Evolutionary conservation across 1,140 invertebrate genomes (phyloP), one percentile per base, ranked within the genome.

Genomic region (Sarcophaga bullata): DNA sequence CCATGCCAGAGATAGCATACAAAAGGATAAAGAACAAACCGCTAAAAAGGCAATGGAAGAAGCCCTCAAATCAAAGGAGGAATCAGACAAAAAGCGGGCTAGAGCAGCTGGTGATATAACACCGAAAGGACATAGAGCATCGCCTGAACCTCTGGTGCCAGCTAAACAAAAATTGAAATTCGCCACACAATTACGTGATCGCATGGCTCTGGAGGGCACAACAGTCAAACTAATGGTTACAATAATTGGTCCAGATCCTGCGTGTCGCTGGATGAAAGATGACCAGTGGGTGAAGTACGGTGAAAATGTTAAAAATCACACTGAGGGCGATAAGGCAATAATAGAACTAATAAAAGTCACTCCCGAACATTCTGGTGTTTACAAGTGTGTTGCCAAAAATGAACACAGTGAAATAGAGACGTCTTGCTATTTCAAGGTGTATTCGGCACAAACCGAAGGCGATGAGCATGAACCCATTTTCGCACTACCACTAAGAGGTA

Each of bases 221-320:
- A 91, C 93, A 52, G 93, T 96, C 1, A 95, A 95, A 87, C 91
- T 99, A 19, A 95, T 95, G 6, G 98, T 96, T 86, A 95, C 95
- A 68, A 93, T 98, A 0, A 92, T 98, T 85, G 96, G 96, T 47
- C 89, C 96, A 0, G 94, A 95, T 83, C 95, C 96, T 3, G 92
- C 92, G 62, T 92, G 98, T 3, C 93, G 94, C 82, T 98, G 97
- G 96, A 95, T 94, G 81, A 97, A 96, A 87, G 94, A 97, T 87
- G 94, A 94, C 8, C 89, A 93, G 81, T 90, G 87, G 85, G 68
- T 90, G 10, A 81, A 83, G 11, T 85, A 86, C 52, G 84, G 86
- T 9, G 87, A 86, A 6, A 88, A 86, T 17, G 52, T 90, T 0
- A 86, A 86, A 52, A 90, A 90, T 78, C 82, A 87, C 0, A 87